Evolutionary conservation across 2,797 vertebrate genomes (phyloP), one percentile per base, ranked within the genome.

Genomic region (Notoglanidium macrostoma): DNA sequence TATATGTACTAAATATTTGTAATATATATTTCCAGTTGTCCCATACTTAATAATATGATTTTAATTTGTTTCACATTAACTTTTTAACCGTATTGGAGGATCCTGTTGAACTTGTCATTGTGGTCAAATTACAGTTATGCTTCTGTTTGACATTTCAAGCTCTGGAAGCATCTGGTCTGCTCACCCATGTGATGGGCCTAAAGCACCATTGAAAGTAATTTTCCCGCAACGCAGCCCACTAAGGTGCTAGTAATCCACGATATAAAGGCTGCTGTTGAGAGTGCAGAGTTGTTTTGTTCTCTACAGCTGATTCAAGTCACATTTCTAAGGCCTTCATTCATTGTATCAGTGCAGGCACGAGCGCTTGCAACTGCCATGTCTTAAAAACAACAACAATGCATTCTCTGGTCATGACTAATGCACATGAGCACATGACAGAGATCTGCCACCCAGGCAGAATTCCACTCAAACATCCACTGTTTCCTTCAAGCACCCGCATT

Each of bases 381-480:
- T 96, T 96, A 95, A 96, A 96, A 96, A 94, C 94, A 92, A 91
- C 93, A 93, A 96, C 96, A 96, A 95, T 95, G 95, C 95, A 96
- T 95, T 96, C 95, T 90, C 94, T 94, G 92, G 93, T 94, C 93
- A 91, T 96, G 95, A 96, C 93, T 94, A 95, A 95, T 89, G 94
- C 91, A 92, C 94, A 92, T 95, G 95, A 95, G 94, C 95, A 95
- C 95, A 95, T 95, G 93, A 94, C 91, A 12, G 91, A 91, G 92
- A 94, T 95, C 92, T 96, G 95, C 95, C 91, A 94, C 93, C 91
- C 77, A 94, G 93, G 96, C 96, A 96, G 93, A 96, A 96, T 96
- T 95, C 94, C 95, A 94, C 92, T 92, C 93, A 93, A 89, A 90
- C 92, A 88, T 92, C 93, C 91, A 91, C 91, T 92, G 90, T 94